Evolutionary conservation across 2,888 invertebrate species (phyloP).

Genomic region (Germaria angustata): DNA sequence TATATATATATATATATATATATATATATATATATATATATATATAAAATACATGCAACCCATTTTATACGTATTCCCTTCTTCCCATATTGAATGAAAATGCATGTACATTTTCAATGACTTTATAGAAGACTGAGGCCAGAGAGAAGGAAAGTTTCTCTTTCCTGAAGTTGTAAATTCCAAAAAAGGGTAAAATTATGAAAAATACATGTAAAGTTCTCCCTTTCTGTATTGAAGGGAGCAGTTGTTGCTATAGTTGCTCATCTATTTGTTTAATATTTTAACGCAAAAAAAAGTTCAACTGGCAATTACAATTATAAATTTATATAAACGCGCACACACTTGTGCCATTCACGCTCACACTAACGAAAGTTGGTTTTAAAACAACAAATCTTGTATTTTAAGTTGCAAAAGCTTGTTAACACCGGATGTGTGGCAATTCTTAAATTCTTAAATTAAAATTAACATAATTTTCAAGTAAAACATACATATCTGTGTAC

Average conservation of each 20-base stretch:
- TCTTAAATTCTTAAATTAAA: neutral
- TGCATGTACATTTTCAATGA: neutral
- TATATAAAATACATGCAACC: no score
- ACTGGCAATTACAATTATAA: constrained; percentile 58
- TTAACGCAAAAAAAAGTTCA: constrained; percentile 31
- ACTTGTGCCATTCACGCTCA: neutral
- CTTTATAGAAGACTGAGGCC: constrained; percentile 10
- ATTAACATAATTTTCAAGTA: neutral
- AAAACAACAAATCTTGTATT: constrained; percentile 1
- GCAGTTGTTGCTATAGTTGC: constrained; percentile 29
- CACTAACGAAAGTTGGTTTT: neutral
- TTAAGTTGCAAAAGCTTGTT: neutral
- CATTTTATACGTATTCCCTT: neutral
- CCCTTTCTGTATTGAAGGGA: constrained; percentile 15
- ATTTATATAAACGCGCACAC: constrained; percentile 27
- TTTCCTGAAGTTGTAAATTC: neutral
- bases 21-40: no score
- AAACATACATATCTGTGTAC: neutral
- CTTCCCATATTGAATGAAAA: neutral
- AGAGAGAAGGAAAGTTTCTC: neutral
- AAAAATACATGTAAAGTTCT: neutral
- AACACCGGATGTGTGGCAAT: neutral
- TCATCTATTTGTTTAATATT: constrained; percentile 12
- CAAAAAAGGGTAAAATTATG: neutral
- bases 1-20: no score